These are phyloP conservation scores for Melipona bicolor DNA, from an alignment of 2,888 invertebrate genomes.

Conservation along the genomic window DNA sequence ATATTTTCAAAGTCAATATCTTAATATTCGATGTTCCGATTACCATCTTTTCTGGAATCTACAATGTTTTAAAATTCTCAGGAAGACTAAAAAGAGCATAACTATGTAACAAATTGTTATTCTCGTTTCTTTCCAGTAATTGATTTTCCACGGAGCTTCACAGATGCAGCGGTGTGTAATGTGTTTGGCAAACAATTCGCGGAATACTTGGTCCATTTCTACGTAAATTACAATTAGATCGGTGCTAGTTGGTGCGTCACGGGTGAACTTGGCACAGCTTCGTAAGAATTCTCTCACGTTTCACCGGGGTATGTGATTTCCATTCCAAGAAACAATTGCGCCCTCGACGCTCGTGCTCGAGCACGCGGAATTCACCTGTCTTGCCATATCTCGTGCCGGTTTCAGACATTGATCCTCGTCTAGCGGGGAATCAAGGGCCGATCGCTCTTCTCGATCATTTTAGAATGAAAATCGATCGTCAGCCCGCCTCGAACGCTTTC, in stretches of 20 bases:
- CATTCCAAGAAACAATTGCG: constrained; percentile 80
- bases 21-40: neutral
- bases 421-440: neutral
- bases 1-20: neutral
- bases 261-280: constrained; percentile 54
- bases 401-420: constrained; percentile 43
- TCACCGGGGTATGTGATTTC: constrained; percentile 64
- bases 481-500: constrained; percentile 9
- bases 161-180: neutral
- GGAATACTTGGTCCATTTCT: neutral
- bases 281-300: constrained; percentile 78
- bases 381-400: constrained; percentile 62
- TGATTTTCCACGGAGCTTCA: neutral
- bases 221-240: constrained; percentile 26
- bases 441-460: neutral
- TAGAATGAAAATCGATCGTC: constrained; percentile 23
- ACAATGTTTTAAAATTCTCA: neutral
- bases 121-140: neutral
- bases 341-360: constrained; percentile 35
- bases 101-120: neutral
- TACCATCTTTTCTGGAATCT: neutral
- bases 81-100: neutral
- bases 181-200: neutral
- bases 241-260: neutral
- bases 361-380: constrained; percentile 75